These are phyloP conservation scores for Leptothorax acervorum DNA, from an alignment of 2,888 invertebrate species.

Conservation along the genomic window DNA sequence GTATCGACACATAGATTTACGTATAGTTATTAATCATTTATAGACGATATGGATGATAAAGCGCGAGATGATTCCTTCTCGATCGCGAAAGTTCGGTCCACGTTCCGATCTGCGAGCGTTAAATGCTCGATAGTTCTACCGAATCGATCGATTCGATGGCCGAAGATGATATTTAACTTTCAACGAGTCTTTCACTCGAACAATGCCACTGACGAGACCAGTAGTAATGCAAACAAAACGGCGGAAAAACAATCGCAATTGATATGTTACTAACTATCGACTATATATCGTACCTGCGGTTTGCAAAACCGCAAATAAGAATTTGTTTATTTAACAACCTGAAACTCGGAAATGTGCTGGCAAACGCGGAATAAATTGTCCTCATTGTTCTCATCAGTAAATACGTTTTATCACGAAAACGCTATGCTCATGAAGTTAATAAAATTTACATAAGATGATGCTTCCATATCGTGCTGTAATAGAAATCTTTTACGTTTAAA, in stretches of 20 bases:
- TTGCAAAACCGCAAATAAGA: not conserved
- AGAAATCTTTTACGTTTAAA: not conserved
- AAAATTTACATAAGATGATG: not conserved
- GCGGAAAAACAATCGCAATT: not conserved
- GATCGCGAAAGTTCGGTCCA: slow-evolving; percentile 62
- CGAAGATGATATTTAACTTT: slow-evolving; percentile 63
- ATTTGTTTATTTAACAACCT: slow-evolving; percentile 12
- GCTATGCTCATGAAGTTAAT: not conserved
- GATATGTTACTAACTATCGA: not conserved
- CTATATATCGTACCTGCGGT: not conserved
- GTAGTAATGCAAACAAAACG: not conserved
- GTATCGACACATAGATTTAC: not conserved
- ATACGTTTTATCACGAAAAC: not conserved
- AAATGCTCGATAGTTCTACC: slow-evolving; percentile 56
- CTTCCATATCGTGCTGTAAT: not conserved
- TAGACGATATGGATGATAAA: not conserved
- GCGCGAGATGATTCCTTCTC: not conserved
- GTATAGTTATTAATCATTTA: slow-evolving; percentile 9
- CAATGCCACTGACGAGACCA: slow-evolving; percentile 13
- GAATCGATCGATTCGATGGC: slow-evolving; percentile 59
- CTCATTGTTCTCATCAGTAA: not conserved
- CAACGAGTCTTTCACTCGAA: slow-evolving; percentile 62
- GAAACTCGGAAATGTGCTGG: not conserved
- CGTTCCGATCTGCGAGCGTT: slow-evolving; percentile 33
- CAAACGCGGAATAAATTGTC: not conserved